Conservation (phyloP, 2,113 vertebrate genomes). For the Chionomys nivalis region DNA sequence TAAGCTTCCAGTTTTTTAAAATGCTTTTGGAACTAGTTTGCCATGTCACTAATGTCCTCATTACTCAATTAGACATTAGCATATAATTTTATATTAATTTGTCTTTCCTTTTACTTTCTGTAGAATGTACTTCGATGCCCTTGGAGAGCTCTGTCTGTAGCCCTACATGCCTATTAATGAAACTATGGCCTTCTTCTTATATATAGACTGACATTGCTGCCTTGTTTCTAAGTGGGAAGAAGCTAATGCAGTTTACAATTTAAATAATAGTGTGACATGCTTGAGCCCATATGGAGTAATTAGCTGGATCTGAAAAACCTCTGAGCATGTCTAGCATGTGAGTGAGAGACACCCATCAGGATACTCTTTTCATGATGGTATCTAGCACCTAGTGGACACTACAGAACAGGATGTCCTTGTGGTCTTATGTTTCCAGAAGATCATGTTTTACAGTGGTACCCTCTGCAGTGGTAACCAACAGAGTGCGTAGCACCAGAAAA, state of each 20-base stretch:
- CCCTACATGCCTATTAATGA: background rate
- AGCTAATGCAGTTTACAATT: background rate
- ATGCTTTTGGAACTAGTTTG: slow-evolving; percentile 31
- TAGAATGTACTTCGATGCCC: background rate
- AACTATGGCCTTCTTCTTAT: background rate
- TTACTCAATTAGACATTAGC: background rate
- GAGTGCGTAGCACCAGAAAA: background rate
- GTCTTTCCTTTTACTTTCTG: background rate
- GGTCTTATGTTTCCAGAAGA: background rate
- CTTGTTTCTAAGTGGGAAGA: background rate
- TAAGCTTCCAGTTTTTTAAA: background rate
- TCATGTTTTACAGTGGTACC: background rate
- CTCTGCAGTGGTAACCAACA: background rate
- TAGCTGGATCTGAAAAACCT: background rate
- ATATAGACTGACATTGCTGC: background rate
- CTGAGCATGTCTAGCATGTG: background rate
- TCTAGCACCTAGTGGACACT: background rate
- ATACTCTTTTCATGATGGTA: background rate
- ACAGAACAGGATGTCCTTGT: background rate
- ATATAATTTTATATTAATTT: background rate
- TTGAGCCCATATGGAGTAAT: background rate
- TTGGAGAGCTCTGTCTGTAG: background rate
- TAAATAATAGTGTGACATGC: background rate
- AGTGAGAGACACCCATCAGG: background rate
- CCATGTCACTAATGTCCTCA: background rate